Base-by-base conservation (phyloP, 2,113 vertebrate genomes). In the Pluvianellus socialis region DNA sequence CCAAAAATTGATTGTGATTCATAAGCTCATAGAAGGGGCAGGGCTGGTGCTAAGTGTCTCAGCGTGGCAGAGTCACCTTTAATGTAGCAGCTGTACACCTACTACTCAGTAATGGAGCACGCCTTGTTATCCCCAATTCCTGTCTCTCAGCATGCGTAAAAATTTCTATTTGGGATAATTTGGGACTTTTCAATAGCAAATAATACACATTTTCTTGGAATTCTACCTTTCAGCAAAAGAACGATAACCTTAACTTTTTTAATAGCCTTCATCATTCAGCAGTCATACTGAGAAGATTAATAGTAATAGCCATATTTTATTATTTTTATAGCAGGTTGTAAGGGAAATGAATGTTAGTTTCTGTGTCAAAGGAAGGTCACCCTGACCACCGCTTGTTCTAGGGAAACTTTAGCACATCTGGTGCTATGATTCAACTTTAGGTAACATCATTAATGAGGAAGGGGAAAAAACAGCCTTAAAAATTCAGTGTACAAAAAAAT, bases 261-360 rank as follows among this genome's bases (percentile, higher is more conserved):
- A 94, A 82, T 42, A 77, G 77, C 28, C 14, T 90, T 80, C 62
- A 50, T 65, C 55, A 75, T 79, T 80, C 76, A 90, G 55, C 23
- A 58, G 26, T 95, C 86, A 44, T 42, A 30, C 66, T 35, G 42
- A 90, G 80, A 80, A 82, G 72, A 84, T 93, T 66, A 84, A 92
- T 73, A 92, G 28, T 58, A 81, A 93, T 44, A 66, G 33, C 33
- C 28, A 11, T 88, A 85, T 90, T 91, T 97, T 88, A 86, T 88
- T 94, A 62, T 89, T 97, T 96, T 97, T 96, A 96, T 71, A 79
- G 68, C 52, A 73, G 80, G 35, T 92, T 73, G 82, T 82, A 97
- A 91, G 80, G 72, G 92, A 97, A 97, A 96, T 81, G 32, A 76
- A 77, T 63, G 45, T 88, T 86, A 44, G 75, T 90, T 97, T 96